phyloP scores from a whole-genome alignment of 2,797 vertebrate genomes.

The Melanotaenia trifasciata region DNA sequence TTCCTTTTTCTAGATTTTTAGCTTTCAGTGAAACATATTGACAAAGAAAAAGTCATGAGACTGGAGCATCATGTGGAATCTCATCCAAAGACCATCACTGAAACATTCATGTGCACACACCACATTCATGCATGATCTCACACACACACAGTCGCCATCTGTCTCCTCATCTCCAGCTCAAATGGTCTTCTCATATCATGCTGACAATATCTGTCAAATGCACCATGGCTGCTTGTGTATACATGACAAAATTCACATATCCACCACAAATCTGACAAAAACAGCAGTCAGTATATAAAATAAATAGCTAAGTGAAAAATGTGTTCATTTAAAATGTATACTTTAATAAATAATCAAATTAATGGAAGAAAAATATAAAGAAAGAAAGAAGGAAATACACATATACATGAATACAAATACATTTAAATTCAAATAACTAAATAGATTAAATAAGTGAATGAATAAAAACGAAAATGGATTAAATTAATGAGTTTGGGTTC shows the following conservation, averaged over 20 bases:
- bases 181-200: constrained; percentile 3
- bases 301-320: too few species aligned
- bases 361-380: too few species aligned
- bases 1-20: background rate
- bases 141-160: constrained; percentile 36
- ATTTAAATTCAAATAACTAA: too few species aligned
- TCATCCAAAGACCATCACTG: constrained; percentile 12
- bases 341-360: too few species aligned
- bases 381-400: too few species aligned
- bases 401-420: too few species aligned
- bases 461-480: too few species aligned
- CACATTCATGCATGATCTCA: constrained; percentile 21
- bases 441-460: too few species aligned
- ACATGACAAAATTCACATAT: constrained; percentile 2
- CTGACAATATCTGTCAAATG: background rate
- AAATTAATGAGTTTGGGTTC: too few species aligned
- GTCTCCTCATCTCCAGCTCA: constrained; percentile 30
- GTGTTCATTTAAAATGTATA: too few species aligned
- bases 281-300: too few species aligned
- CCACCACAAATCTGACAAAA: background rate
- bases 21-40: background rate
- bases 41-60: background rate
- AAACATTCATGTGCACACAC: constrained; percentile 8
- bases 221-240: background rate
- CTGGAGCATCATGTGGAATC: constrained; percentile 1